Percentiles rank a stretch among this genome's conserved stretches.
Evolutionary conservation across 1,140 invertebrate species (phyloP).

Genomic region (Achatina immaculata): DNA sequence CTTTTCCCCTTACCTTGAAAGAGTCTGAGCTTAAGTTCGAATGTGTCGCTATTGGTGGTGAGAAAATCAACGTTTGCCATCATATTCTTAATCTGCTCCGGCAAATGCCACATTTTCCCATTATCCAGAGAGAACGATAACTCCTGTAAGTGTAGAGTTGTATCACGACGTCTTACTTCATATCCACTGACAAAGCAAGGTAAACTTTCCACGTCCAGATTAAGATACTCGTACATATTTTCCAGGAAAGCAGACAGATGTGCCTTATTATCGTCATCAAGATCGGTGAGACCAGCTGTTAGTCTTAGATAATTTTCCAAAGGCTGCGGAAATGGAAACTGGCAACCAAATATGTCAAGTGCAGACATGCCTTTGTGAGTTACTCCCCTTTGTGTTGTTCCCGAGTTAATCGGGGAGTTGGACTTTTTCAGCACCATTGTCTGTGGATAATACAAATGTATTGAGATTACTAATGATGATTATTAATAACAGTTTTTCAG

Average conservation of each 20-base stretch:
- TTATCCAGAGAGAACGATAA: slow-evolving; percentile 5
- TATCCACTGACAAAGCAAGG: neutral
- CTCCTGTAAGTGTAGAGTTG: neutral
- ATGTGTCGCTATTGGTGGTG: neutral
- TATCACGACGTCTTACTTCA: neutral
- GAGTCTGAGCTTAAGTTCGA: neutral
- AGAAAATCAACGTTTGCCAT: slow-evolving; percentile 7
- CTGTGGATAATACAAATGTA: too few species aligned
- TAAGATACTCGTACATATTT: neutral
- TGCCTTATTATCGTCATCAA: neutral
- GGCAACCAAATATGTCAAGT: neutral
- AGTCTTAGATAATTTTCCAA: neutral
- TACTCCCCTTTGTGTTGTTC: neutral
- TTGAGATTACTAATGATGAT: too few species aligned
- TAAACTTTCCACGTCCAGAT: neutral
- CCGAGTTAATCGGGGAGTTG: neutral
- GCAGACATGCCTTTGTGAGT: neutral
- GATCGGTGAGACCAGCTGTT: neutral
- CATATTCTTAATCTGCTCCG: neutral
- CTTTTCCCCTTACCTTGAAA: too few species aligned
- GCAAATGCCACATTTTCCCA: neutral
- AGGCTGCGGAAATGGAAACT: neutral
- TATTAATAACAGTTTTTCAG: neutral
- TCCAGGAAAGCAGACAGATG: neutral
- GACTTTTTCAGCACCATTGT: slow-evolving; percentile 19